These are phyloP conservation scores for Malthinus seriepunctatus DNA, from an alignment of 2,888 invertebrate genomes.

Conservation along the genomic window DNA sequence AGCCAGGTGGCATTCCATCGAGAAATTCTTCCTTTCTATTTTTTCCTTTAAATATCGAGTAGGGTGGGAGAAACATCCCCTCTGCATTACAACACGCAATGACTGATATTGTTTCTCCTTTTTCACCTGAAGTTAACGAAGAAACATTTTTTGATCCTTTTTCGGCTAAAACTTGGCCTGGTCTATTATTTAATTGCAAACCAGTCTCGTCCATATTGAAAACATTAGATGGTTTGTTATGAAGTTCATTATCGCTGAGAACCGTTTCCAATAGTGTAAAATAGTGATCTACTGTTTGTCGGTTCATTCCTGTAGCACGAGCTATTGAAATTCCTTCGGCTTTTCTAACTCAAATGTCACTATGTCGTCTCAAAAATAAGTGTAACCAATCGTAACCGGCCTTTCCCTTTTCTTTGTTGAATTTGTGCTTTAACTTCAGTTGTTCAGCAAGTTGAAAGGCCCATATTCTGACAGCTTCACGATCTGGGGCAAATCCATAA, in stretches of 20 bases:
- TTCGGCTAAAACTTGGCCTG: slow-evolving; percentile 41
- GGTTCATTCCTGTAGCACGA: slow-evolving; percentile 37
- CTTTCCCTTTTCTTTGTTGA: slow-evolving; percentile 34
- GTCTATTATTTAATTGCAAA: slow-evolving; percentile 47
- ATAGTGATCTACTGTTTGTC: slow-evolving; percentile 36
- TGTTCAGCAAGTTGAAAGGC: slow-evolving; percentile 37
- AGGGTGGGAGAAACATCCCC: not conserved
- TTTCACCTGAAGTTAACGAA: not conserved
- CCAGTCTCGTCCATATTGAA: too few relatives aligned
- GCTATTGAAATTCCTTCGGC: slow-evolving; percentile 40
- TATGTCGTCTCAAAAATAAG: slow-evolving; percentile 32
- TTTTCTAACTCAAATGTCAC: slow-evolving; percentile 38
- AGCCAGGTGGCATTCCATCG: not conserved
- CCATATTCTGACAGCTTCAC: slow-evolving; percentile 30
- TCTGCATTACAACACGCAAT: slow-evolving; percentile 7
- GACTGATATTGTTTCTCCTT: slow-evolving; percentile 5
- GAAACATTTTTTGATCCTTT: slow-evolving; percentile 33
- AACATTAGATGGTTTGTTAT: slow-evolving; percentile 40
- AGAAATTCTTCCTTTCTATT: not conserved
- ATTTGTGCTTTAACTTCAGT: too few relatives aligned
- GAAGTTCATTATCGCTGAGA: slow-evolving; percentile 37
- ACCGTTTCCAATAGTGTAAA: slow-evolving; percentile 37
- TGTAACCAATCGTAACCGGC: slow-evolving; percentile 40
- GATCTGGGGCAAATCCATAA: slow-evolving; percentile 32
- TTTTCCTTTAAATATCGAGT: slow-evolving; percentile 1